phyloP scores from a whole-genome alignment of 1,140 invertebrate genomes.

The Nymphalis io region DNA sequence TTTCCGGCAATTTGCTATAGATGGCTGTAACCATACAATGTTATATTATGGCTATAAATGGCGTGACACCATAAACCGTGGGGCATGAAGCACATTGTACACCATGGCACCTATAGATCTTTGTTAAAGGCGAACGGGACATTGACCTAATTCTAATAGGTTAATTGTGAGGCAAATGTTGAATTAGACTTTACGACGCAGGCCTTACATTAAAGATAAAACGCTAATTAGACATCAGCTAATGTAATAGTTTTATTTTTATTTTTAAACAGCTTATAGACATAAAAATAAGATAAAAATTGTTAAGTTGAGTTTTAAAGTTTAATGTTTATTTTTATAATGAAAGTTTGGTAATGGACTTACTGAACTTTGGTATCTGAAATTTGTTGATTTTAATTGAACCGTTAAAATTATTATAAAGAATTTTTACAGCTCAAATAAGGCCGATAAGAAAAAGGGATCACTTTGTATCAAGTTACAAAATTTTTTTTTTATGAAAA shows the following conservation, averaged over 20 bases:
- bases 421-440: too few relatives aligned
- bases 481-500: too few relatives aligned
- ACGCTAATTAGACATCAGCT: not conserved
- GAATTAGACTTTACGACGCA: slow-evolving; percentile 25
- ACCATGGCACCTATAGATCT: slow-evolving; percentile 40
- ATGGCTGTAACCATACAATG: slow-evolving; percentile 23
- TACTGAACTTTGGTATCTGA: too few relatives aligned
- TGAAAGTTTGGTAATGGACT: too few relatives aligned
- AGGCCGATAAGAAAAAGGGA: too few relatives aligned
- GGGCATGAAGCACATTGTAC: slow-evolving; percentile 59
- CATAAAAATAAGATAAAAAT: too few relatives aligned
- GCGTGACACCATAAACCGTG: slow-evolving; percentile 66
- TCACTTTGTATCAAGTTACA: too few relatives aligned
- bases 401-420: too few relatives aligned
- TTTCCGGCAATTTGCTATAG: slow-evolving; percentile 29
- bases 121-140: slow-evolving; percentile 49
- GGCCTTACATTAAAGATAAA: not conserved
- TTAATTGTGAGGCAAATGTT: slow-evolving; percentile 51
- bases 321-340: too few relatives aligned
- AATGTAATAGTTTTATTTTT: not conserved
- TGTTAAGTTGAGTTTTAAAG: too few relatives aligned
- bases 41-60: slow-evolving; percentile 64
- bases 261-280: too few relatives aligned
- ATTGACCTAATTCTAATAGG: slow-evolving; percentile 67
- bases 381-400: too few relatives aligned